Evolutionary conservation across 2,888 invertebrate species (phyloP), one percentile per base, ranked within the genome.

Genomic region (Lepeophtheirus nordmannii): DNA sequence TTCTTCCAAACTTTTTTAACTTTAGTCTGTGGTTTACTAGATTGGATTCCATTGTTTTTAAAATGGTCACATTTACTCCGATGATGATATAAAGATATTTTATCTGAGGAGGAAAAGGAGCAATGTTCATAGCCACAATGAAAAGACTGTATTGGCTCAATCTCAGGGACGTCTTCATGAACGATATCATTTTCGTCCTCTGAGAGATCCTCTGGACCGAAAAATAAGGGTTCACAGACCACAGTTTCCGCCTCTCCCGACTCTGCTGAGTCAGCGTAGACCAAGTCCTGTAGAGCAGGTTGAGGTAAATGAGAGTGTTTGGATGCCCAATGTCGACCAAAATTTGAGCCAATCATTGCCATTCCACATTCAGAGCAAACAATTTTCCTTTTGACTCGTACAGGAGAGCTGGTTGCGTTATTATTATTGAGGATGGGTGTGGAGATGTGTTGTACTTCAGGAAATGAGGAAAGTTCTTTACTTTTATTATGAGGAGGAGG

Each of bases 251-350:
- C 53, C 53, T 46, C 53, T 46, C 53, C 53, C 5, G 17, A n/a
- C 53, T 46, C 53, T 5, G 53, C 53, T 5, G 53, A 46, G 53
- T 46, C 53, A 17, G 53, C 53, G 53, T 46, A 46, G 53, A 46
- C 53, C 14, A 46, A 17, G 53, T 46, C 53, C 53, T 46, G 53
- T 46, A 46, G 53, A 14, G 53, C 53, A 17, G 53, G 53, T 17
- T 46, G 53, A 46, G 53, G 53, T 46, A 46, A 46, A 17, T 46
- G 53, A 46, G 53, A 17, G 53, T 46, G 53, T 8, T 46, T 46
- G 53, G 53, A 46, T 14, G 53, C 53, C 53, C 53, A 46, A n/a
- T 60, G 60, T 11, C 60, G 60, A 10, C 60, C 60, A 38, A 60
- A 38, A 37, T 60, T 60, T 10, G 60, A 60, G 22, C 37, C 60